Evolutionary conservation across 2,797 vertebrate species (phyloP).

Genomic region (Lacerta agilis): DNA sequence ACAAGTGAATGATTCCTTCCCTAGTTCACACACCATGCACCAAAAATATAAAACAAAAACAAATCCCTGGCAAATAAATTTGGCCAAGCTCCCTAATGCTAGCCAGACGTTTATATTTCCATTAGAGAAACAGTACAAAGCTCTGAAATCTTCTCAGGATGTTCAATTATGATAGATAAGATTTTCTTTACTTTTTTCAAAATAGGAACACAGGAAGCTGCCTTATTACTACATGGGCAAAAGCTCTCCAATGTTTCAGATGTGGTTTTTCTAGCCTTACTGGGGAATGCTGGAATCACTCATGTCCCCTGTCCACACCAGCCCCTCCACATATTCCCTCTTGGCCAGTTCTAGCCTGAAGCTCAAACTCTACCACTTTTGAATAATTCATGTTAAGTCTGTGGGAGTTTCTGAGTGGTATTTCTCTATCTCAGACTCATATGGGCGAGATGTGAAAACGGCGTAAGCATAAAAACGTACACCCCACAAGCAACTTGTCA

Average conservation of each 20-base stretch:
- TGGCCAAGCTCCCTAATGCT: not conserved
- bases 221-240: not conserved
- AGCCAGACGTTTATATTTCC: slow-evolving; percentile 49
- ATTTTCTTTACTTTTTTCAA: slow-evolving; percentile 23
- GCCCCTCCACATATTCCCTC: not conserved
- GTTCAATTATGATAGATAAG: not conserved
- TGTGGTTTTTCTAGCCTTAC: not conserved
- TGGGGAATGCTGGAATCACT: no score
- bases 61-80: slow-evolving; percentile 29
- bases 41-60: slow-evolving; percentile 22
- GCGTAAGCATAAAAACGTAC: not conserved
- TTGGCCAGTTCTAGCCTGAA: not conserved
- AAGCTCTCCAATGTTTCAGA: not conserved
- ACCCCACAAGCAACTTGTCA: not conserved
- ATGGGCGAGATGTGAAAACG: not conserved
- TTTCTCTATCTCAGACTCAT: not conserved
- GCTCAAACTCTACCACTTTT: not conserved
- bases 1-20: slow-evolving; percentile 45
- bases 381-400: not conserved
- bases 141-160: slow-evolving; percentile 30
- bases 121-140: slow-evolving; percentile 19
- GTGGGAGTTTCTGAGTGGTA: not conserved
- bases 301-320: no score
- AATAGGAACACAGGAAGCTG: not conserved
- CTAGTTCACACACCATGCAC: slow-evolving; percentile 32